Conservation (phyloP, 1,140 invertebrate species). For the Asbolus verrucosus region DNA sequence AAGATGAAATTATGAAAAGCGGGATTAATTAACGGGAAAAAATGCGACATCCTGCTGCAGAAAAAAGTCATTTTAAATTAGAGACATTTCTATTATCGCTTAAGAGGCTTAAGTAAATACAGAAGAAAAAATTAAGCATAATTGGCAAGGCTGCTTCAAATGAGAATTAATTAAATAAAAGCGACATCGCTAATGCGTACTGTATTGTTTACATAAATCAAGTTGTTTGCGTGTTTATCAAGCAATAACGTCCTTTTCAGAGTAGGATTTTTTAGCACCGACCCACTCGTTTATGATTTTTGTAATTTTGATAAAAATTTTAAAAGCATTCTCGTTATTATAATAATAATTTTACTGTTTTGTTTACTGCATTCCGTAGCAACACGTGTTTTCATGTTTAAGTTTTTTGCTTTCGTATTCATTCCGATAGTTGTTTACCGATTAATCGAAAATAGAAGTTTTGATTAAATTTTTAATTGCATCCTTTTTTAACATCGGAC, state of each 20-base stretch:
- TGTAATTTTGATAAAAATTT: constrained; percentile 10
- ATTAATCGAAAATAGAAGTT: constrained; percentile 27
- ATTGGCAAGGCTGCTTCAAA: not conserved
- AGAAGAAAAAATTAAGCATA: too few species aligned
- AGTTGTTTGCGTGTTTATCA: not conserved
- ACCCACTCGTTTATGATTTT: not conserved
- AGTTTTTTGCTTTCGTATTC: constrained; percentile 4
- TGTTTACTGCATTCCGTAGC: constrained; percentile 31
- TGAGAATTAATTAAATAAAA: constrained; percentile 13
- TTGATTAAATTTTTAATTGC: constrained; percentile 34
- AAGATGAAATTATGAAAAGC: too few species aligned
- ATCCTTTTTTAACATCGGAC: not conserved
- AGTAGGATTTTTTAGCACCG: not conserved
- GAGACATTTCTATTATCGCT: too few species aligned
- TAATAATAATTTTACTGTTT: constrained; percentile 22
- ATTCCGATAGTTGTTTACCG: constrained; percentile 15
- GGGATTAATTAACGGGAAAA: not conserved
- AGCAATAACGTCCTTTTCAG: not conserved
- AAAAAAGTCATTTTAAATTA: too few species aligned
- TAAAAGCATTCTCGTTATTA: constrained; percentile 8
- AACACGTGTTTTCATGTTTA: not conserved
- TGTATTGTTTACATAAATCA: not conserved
- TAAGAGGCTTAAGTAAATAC: not conserved
- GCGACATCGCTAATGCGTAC: constrained; percentile 16
- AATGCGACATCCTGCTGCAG: not conserved